Percentiles rank a stretch among this genome's conserved stretches.
These are phyloP conservation scores for Crematogaster levior DNA, from an alignment of 2,888 invertebrate genomes.

Conservation along the genomic window DNA sequence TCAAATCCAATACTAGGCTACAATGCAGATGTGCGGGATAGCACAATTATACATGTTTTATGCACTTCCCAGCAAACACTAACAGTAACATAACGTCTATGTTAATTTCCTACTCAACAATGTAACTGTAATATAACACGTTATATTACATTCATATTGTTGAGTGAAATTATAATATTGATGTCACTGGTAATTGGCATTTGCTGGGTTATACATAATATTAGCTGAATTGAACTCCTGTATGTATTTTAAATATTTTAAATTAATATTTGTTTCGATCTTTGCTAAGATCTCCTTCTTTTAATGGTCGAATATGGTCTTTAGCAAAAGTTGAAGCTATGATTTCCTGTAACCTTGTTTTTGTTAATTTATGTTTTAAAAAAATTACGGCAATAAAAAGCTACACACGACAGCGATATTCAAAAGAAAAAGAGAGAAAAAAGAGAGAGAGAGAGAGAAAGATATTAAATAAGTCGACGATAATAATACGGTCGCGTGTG, in stretches of 20 bases:
- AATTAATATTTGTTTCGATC: not conserved
- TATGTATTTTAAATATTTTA: not conserved
- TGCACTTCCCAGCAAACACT: no score
- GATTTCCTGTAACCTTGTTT: not conserved
- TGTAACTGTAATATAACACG: no score
- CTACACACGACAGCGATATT: conserved; percentile 17
- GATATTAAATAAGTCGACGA: conserved; percentile 38
- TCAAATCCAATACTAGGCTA: not conserved
- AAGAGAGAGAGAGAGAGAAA: not conserved
- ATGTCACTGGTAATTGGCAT: no score
- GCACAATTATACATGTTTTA: not conserved
- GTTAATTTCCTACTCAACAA: no score
- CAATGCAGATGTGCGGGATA: no score
- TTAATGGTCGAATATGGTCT: not conserved
- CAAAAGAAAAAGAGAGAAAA: not conserved
- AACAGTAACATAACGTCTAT: no score
- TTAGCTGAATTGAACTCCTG: no score
- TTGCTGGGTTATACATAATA: no score
- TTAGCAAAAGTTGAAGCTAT: no score
- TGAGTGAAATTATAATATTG: no score
- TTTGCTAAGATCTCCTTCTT: no score
- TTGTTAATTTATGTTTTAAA: not conserved
- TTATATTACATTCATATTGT: no score
- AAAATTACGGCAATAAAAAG: conserved; percentile 6
- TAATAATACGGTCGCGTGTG: conserved; percentile 45